Conservation (phyloP, 2,113 vertebrate species). For the Mastomys coucha region DNA sequence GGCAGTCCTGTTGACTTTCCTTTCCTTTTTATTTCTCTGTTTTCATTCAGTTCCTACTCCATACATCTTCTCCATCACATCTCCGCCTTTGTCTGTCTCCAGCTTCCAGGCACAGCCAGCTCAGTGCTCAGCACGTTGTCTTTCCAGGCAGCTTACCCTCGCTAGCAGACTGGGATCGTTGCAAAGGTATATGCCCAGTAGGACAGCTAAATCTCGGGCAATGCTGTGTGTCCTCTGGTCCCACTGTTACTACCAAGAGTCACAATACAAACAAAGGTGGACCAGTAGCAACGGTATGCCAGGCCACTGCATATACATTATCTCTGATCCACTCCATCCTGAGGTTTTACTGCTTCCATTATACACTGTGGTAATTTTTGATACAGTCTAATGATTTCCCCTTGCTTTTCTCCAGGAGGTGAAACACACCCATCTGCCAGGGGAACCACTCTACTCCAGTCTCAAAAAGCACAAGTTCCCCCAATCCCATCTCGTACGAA, state of each 20-base stretch:
- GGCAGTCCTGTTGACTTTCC: neutral
- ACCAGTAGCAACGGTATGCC: neutral
- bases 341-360: slow-evolving; percentile 21
- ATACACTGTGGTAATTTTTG: neutral
- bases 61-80: neutral
- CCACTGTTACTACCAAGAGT: neutral
- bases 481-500: neutral
- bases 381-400: slow-evolving; percentile 36
- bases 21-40: neutral
- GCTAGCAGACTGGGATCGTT: neutral
- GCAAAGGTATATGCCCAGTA: neutral
- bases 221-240: neutral
- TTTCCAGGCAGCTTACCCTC: neutral
- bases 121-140: neutral
- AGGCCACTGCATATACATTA: neutral
- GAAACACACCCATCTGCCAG: neutral
- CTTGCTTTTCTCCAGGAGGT: slow-evolving; percentile 28
- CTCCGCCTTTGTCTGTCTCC: neutral
- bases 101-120: neutral
- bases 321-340: neutral
- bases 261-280: neutral
- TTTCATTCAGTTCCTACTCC: neutral
- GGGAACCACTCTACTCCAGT: neutral
- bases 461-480: slow-evolving; percentile 33
- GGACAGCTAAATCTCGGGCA: neutral